Percentiles rank a stretch among this genome's conserved stretches.
phyloP scores from a whole-genome alignment of 2,888 invertebrate species.

The Odontocolon sp. region DNA sequence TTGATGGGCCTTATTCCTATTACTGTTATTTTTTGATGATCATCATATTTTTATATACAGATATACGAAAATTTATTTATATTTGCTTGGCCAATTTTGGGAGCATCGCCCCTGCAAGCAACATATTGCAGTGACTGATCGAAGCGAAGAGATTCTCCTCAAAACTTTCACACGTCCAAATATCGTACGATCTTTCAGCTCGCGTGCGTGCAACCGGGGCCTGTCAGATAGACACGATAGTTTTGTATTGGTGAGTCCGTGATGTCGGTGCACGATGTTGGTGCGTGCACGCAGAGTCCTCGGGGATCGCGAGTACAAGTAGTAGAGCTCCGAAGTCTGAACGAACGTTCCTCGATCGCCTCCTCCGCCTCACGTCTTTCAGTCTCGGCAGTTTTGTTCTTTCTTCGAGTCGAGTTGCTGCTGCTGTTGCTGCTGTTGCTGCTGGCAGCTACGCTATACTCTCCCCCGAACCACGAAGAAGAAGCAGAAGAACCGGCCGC shows the following conservation, averaged over 20 bases:
- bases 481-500: slow-evolving; percentile 43
- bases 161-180: slow-evolving; percentile 62
- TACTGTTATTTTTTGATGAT: too few species aligned
- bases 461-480: slow-evolving; percentile 10
- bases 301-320: slow-evolving; percentile 15
- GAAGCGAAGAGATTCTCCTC: slow-evolving; percentile 41
- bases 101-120: background rate
- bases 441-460: slow-evolving; percentile 45
- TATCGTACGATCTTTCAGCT: slow-evolving; percentile 62
- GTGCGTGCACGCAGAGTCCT: slow-evolving; percentile 36
- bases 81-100: background rate
- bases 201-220: slow-evolving; percentile 49
- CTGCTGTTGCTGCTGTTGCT: too few species aligned
- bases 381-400: slow-evolving; percentile 21
- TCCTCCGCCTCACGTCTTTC: slow-evolving; percentile 18
- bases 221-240: slow-evolving; percentile 47
- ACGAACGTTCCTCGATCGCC: background rate
- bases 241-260: slow-evolving; percentile 50
- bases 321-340: background rate
- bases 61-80: background rate
- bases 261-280: too few species aligned
- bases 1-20: too few species aligned
- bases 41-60: too few species aligned
- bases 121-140: slow-evolving; percentile 30
- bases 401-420: slow-evolving; percentile 41